Conservation (phyloP, 2,888 invertebrate genomes). For the Agrochola litura region DNA sequence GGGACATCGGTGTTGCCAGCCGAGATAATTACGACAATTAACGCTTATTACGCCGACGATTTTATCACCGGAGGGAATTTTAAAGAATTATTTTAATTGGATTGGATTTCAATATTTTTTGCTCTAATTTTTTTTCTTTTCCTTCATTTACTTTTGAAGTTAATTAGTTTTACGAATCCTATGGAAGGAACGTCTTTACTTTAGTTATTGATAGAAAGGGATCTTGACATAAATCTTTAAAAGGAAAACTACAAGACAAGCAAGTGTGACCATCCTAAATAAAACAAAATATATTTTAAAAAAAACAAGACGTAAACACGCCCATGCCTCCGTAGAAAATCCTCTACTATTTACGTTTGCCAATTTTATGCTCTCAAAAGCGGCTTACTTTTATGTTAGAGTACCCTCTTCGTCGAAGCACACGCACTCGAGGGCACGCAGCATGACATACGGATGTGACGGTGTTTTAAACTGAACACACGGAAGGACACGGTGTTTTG, state of each 20-base stretch:
- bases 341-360: conserved; percentile 47
- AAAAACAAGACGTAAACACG: not conserved
- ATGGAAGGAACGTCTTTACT: not conserved
- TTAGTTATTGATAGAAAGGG: not conserved
- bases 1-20: conserved; percentile 57
- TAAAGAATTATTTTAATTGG: conserved; percentile 47
- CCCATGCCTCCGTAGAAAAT: conserved; percentile 8
- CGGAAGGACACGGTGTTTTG: conserved; percentile 28
- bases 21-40: conserved; percentile 64
- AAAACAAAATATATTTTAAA: not conserved
- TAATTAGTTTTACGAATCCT: not conserved
- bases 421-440: conserved; percentile 52
- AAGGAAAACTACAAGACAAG: not conserved
- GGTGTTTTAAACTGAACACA: conserved; percentile 45
- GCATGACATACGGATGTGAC: conserved; percentile 51
- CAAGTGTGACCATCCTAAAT: not conserved
- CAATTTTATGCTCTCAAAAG: conserved; percentile 66
- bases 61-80: conserved; percentile 38
- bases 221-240: not conserved
- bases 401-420: conserved; percentile 65
- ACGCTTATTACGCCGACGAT: conserved; percentile 54
- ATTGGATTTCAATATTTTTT: conserved; percentile 29
- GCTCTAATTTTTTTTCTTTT: conserved; percentile 1
- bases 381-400: conserved; percentile 56
- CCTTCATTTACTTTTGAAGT: not conserved